A percentile compares a stretch with the other conserved stretches of the same genome.
Conservation (phyloP, 1,140 invertebrate species). For the Drosophila athabasca region DNA sequence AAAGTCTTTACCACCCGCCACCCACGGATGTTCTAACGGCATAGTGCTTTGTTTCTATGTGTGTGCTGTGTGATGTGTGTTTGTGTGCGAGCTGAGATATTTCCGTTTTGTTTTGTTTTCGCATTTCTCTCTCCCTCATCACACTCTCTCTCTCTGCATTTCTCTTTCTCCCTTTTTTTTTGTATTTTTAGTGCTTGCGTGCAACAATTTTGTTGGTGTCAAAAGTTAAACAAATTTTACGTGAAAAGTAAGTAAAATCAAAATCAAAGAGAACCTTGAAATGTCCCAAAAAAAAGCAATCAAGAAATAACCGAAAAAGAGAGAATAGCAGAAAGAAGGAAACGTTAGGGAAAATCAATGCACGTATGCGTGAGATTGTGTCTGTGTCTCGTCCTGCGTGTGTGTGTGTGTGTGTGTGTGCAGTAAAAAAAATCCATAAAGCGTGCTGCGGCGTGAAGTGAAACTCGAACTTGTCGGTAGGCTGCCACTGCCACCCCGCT, state of each 20-base stretch:
- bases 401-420: not conserved
- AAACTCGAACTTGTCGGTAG: conserved; percentile 56
- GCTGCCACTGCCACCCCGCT: not conserved
- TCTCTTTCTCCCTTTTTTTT: conserved; percentile 15
- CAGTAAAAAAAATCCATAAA: conserved; percentile 70
- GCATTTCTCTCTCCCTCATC: conserved; percentile 7
- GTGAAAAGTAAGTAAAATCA: conserved; percentile 56
- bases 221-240: conserved; percentile 57
- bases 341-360: conserved; percentile 72
- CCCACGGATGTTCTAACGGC: conserved; percentile 13
- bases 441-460: conserved; percentile 45
- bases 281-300: conserved; percentile 41
- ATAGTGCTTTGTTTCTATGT: conserved; percentile 31
- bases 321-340: conserved; percentile 4
- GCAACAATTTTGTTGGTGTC: conserved; percentile 53
- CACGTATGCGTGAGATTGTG: conserved; percentile 40
- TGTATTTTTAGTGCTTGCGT: conserved; percentile 75
- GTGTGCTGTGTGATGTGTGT: conserved; percentile 13
- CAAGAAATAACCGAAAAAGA: conserved; percentile 2
- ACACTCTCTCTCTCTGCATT: conserved; percentile 17
- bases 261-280: conserved; percentile 54
- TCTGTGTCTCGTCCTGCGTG: conserved; percentile 7
- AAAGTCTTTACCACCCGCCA: conserved; percentile 28
- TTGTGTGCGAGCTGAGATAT: conserved; percentile 22
- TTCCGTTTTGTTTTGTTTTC: conserved; percentile 35